Evolutionary conservation across 2,888 invertebrate genomes (phyloP), one percentile per base, ranked within the genome.

Genomic region (Cephus runcator): DNA sequence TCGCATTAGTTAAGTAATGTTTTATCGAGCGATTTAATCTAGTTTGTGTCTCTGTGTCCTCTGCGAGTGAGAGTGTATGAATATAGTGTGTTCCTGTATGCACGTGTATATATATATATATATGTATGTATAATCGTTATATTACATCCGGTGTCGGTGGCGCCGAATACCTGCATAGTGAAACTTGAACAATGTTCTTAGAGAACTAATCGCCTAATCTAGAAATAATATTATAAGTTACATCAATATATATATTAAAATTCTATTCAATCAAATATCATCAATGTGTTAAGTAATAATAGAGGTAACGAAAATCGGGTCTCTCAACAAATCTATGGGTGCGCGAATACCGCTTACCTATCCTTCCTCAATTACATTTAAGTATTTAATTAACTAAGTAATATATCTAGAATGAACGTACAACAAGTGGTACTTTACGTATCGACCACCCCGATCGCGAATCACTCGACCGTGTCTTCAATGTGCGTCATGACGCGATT

Each of bases 151-250:
- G 73, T 75, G 36, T 73, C 78, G 73, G 68, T 75, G 76, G 73
- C 40, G 71, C 77, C 75, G 83, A 80, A 82, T 34, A 33, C 78
- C 81, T 76, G 81, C 82, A 82, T 85, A 82, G 83, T 85, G 87
- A 89, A 90, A 89, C 89, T 90, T 90, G 89, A 90, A 90, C 88
- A 90, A 88, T 84, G 81, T 88, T 82, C 85, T 82, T 75, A 77
- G 68, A 73, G 76, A 74, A 79, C 79, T 79, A 79, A 79, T 79
- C 79, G 78, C 80, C 86, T 84, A 85, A 83, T 76, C 82, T 85
- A 88, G 84, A 86, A 86, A 85, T 86, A 84, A 85, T 85, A 81
- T 84, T 89, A 88, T 87, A 89, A 79, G 81, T 79, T 80, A 73
- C 80, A 79, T 83, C 81, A 82, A 81, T 83, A 85, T 84, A 82